Evolutionary conservation across 2,113 vertebrate species (phyloP).

Genomic region (Coregonus clupeaformis): DNA sequence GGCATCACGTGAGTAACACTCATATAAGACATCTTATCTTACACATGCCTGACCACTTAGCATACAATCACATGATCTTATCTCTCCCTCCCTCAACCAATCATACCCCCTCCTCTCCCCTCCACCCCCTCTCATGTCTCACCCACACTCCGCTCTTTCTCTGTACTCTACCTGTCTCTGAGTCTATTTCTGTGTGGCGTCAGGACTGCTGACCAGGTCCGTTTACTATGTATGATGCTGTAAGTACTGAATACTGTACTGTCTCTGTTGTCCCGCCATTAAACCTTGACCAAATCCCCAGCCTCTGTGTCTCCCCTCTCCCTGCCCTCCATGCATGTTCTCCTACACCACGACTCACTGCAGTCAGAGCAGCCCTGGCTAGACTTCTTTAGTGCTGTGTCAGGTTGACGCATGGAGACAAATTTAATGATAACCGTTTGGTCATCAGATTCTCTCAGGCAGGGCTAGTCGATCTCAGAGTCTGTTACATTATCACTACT

Average conservation of each 20-base stretch:
- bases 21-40: neutral
- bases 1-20: slow-evolving; percentile 89
- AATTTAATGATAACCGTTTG: neutral
- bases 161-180: slow-evolving; percentile 35
- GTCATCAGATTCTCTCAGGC: neutral
- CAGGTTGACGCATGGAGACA: neutral
- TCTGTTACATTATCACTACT: slow-evolving; percentile 2
- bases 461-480: neutral
- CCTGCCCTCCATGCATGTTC: no score
- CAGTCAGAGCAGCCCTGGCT: neutral
- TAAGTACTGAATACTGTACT: slow-evolving; percentile 77
- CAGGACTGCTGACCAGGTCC: slow-evolving; percentile 95
- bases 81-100: slow-evolving; percentile 46
- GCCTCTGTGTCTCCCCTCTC: no score
- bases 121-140: slow-evolving; percentile 56
- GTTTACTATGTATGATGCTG: slow-evolving; percentile 97
- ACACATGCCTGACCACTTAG: neutral
- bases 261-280: no score
- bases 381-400: neutral
- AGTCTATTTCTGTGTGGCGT: slow-evolving; percentile 71
- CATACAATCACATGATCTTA: slow-evolving; percentile 41
- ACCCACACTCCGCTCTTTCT: slow-evolving; percentile 44
- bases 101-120: slow-evolving; percentile 12
- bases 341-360: no score
- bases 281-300: no score